phyloP scores from a whole-genome alignment of 2,797 vertebrate genomes.

The Pithecia hirsuta region DNA sequence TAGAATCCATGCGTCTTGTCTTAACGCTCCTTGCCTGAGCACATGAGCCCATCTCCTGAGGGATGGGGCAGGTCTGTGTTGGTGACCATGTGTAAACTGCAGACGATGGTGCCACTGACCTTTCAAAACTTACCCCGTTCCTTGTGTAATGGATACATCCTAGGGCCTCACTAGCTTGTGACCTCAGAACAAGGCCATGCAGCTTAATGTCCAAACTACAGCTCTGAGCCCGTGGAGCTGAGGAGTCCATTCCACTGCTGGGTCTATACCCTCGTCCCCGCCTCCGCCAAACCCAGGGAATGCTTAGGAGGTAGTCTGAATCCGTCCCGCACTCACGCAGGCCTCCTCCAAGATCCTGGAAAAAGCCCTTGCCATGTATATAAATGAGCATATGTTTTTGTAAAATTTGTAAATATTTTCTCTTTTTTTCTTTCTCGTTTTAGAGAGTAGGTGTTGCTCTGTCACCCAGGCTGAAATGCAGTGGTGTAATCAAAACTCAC shows the following conservation, averaged over 20 bases:
- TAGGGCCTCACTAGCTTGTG: not conserved
- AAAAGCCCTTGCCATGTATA: not conserved
- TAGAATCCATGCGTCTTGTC: not conserved
- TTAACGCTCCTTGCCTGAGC: not conserved
- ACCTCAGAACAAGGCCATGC: not conserved
- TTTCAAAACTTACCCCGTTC: conserved; percentile 14
- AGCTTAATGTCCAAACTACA: not conserved
- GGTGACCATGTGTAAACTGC: not conserved
- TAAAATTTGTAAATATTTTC: conserved; percentile 42
- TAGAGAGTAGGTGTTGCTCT: too few relatives aligned
- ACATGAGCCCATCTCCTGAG: not conserved
- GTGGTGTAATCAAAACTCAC: too few relatives aligned
- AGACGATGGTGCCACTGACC: not conserved
- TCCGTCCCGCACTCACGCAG: not conserved
- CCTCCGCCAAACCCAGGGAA: not conserved
- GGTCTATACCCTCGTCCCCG: not conserved
- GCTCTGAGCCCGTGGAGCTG: not conserved
- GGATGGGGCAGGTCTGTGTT: not conserved
- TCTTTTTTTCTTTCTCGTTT: too few relatives aligned
- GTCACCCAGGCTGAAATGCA: too few relatives aligned
- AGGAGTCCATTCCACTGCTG: not conserved
- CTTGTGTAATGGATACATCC: not conserved
- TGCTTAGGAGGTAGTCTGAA: not conserved
- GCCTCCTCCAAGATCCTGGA: not conserved
- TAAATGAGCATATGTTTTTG: not conserved